Evolutionary conservation across 2,797 vertebrate genomes (phyloP), one percentile per base, ranked within the genome.

Genomic region (Gephyroberyx darwinii): DNA sequence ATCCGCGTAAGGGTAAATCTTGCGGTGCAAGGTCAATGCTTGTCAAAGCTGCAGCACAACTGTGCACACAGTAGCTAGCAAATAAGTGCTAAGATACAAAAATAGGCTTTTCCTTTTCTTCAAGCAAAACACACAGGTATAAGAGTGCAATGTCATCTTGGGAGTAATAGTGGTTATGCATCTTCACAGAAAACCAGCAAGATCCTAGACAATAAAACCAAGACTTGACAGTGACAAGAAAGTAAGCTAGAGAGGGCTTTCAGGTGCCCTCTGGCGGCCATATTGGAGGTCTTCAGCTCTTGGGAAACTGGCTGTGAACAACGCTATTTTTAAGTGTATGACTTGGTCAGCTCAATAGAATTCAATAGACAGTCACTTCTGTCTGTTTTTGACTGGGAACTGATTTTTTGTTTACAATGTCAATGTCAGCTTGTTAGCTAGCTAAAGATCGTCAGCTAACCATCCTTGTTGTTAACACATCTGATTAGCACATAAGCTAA

Each of bases 51-150:
- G 71, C 57, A 22, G 59, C 52, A 22, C 4, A 7, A 55, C 51
- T 45, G 52, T 47, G 39, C 64, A 33, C 54, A 59, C n/a, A 9
- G 12, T 1, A 26, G 57, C 63, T 17, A 62, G 48, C 54, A 5
- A 71, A 22, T 39, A 5, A 71, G 30, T 39, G 48, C 20, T 14
- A 43, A 58, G 7, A 73, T 82, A 86, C 55, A 86, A 89, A 89
- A 85, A 86, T 81, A 84, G 8, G 58, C 0, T 67, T 19, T 59
- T 62, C 12, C 5, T 68, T 63, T 68, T 52, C 50, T 52, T 68
- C 14, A 60, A 80, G 56, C 51, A 60, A 47, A 81, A 55, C 55
- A 58, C 13, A 47, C 45, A 70, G 2, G 43, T 45, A 19, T n/a
- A 39, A 20, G 50, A 83, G 68, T 74, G 80, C 61, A 82, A 64